Percentiles rank a stretch among this genome's conserved stretches.
Conservation (phyloP, 2,888 invertebrate species). For the Drosophila meridiana region DNA sequence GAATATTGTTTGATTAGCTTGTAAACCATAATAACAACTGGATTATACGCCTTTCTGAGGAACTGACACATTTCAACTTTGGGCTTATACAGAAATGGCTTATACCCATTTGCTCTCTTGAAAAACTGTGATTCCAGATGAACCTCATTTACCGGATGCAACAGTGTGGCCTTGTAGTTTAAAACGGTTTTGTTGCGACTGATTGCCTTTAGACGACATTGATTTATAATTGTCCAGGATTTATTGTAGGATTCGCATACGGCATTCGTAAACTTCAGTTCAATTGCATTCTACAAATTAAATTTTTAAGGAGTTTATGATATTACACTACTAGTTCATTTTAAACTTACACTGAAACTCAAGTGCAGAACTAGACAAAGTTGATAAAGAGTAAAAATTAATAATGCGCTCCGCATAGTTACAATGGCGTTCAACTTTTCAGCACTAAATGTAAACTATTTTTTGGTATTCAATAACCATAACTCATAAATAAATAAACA, state of each 20-base stretch:
- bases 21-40: background rate
- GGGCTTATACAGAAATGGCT: background rate
- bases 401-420: no score
- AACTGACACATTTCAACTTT: background rate
- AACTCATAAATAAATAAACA: no score
- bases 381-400: no score
- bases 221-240: background rate
- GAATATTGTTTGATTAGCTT: background rate
- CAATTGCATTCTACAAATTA: background rate
- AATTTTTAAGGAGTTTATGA: no score
- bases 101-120: background rate
- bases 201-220: background rate
- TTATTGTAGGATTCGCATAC: background rate
- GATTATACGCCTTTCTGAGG: background rate
- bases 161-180: background rate
- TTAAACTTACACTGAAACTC: background rate
- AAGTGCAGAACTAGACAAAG: no score
- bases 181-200: background rate
- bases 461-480: no score
- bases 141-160: background rate
- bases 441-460: no score
- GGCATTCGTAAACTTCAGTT: background rate
- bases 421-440: no score
- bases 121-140: background rate
- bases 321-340: background rate